Evolutionary conservation across 2,797 vertebrate species (phyloP), one percentile per base, ranked within the genome.

Genomic region (Hafferia zeledoni): DNA sequence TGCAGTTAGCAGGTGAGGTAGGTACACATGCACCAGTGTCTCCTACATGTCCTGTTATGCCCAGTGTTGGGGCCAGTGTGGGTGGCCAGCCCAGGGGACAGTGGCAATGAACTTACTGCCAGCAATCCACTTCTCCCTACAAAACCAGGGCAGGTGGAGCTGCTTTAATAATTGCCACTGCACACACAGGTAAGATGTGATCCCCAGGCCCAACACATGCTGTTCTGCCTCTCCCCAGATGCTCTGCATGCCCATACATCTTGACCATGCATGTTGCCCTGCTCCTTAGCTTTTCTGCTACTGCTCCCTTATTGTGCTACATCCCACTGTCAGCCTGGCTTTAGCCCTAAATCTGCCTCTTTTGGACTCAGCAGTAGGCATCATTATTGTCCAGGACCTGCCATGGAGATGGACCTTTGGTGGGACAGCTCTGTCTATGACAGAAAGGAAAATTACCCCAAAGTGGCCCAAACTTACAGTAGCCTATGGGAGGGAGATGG

Each of bases 171-270:
- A 56, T 13, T 64, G 49, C 14, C 37, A 33, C 16, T 33, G 83
- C 33, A 71, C 37, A 50, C 1, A 3, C 0, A 25, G 23, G 25
- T 49, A 67, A 83, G 31, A 57, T 18, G 37, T 46, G 20, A 33
- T 81, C 6, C 8, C 50, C 7, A 35, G 61, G 33, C 35, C 87
- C 17, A 11, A 43, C 37, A 50, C 13, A 39, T 0, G 0, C 24
- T 46, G 24, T 16, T 86, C 70, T 90, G 63, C 11, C 74, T 82
- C 17, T 88, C 43, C 25, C 18, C 33, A 90, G 2, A 27, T 22
- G n/a, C 30, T 86, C n/a, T 71, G 37, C 15, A 20, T 43, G 33
- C 49, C 46, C 24, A 9, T 18, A 17, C 17, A 50, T 30, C 43
- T 68, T 37, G 17, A 17, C 30, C 15, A 30, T 3, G 15, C 7